Evolutionary conservation across 2,113 vertebrate species (phyloP).

Genomic region (Boulengeromyrus knoepffleri): DNA sequence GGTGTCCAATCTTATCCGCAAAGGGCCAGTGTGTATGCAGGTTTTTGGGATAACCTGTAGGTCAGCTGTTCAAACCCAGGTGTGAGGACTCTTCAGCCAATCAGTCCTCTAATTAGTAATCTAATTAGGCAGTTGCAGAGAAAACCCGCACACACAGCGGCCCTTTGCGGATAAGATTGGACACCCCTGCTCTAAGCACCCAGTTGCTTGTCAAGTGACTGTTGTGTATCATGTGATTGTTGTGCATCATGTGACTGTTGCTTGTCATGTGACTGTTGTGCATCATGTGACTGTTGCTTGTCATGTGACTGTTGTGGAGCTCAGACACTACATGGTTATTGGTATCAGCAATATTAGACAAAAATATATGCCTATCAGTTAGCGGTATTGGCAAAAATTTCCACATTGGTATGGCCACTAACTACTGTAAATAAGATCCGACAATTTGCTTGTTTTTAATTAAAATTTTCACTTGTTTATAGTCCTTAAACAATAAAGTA

Average conservation of each 20-base stretch:
- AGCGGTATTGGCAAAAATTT: not conserved
- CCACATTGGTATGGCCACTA: not conserved
- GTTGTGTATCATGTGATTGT: not conserved
- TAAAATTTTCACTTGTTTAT: not conserved
- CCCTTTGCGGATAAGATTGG: too few species aligned
- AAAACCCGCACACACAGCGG: too few species aligned
- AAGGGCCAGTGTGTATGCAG: too few species aligned
- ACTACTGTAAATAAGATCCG: not conserved
- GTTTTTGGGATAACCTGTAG: too few species aligned
- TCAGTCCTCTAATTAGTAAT: too few species aligned
- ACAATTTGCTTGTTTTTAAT: not conserved
- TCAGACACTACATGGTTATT: not conserved
- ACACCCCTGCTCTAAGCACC: not conserved
- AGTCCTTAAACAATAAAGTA: not conserved
- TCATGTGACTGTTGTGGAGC: not conserved
- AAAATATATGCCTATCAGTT: not conserved
- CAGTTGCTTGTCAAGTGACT: not conserved
- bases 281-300: not conserved
- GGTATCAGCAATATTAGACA: not conserved
- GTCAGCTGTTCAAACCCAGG: too few species aligned
- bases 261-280: not conserved
- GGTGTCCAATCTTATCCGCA: too few species aligned
- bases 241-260: not conserved
- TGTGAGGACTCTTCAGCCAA: too few species aligned
- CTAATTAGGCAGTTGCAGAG: too few species aligned